Evolutionary conservation across 2,113 vertebrate genomes (phyloP).

Genomic region (Datnioides undecimradiatus): DNA sequence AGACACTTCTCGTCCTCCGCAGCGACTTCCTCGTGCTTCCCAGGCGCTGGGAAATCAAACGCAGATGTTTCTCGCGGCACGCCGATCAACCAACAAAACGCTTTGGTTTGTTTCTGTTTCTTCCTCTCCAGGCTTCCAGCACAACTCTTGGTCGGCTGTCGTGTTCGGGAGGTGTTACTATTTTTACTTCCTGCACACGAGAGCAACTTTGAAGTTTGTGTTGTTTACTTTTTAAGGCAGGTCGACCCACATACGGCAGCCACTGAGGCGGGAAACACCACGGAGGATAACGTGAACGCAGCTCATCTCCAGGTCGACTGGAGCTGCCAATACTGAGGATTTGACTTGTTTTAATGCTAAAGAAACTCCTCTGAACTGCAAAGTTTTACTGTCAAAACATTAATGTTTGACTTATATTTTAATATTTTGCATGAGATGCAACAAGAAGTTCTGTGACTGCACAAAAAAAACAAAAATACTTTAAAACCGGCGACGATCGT

Average conservation of each 20-base stretch:
- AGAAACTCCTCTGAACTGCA: not conserved
- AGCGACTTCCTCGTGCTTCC: slow-evolving; percentile 18
- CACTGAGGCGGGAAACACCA: not conserved
- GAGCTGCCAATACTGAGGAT: not conserved
- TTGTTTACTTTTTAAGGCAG: not conserved
- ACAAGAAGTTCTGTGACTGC: too few relatives aligned
- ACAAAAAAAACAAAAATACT: too few relatives aligned
- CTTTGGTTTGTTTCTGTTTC: not conserved
- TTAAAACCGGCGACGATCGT: too few relatives aligned
- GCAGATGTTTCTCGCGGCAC: slow-evolving; percentile 22
- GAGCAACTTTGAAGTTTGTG: slow-evolving; percentile 17
- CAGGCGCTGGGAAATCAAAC: not conserved
- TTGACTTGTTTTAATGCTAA: not conserved
- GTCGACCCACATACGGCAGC: not conserved
- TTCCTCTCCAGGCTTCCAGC: not conserved
- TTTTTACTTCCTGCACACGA: not conserved
- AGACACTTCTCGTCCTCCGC: slow-evolving; percentile 22
- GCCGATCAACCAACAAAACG: slow-evolving; percentile 19
- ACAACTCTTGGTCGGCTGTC: slow-evolving; percentile 19
- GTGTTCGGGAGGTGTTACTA: not conserved
- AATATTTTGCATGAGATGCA: too few relatives aligned
- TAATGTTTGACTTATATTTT: too few relatives aligned
- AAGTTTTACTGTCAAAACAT: too few relatives aligned
- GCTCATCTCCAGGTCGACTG: not conserved
- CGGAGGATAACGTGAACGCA: not conserved